Conservation (phyloP, 2,888 invertebrate genomes). For the Caenorhabditis becei region DNA sequence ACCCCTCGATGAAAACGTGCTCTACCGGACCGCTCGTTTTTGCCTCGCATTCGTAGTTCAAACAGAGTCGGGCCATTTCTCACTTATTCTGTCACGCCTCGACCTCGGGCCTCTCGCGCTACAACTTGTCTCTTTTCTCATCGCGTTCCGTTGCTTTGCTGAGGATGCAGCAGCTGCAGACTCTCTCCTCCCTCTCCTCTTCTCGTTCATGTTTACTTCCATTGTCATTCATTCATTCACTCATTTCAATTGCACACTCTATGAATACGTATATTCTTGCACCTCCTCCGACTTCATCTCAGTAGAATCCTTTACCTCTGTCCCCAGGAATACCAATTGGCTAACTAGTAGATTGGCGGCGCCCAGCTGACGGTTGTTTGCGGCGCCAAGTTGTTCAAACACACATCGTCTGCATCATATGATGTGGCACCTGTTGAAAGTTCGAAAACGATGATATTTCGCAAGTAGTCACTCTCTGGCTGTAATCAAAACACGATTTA, state of each 20-base stretch:
- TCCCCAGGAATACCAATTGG: neutral
- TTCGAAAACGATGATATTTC: constrained; percentile 33
- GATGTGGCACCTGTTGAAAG: constrained; percentile 51
- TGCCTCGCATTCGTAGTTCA: constrained; percentile 47
- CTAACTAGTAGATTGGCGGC: constrained; percentile 2
- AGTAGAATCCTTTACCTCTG: neutral
- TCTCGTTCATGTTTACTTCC: constrained; percentile 53
- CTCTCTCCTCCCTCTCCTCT: constrained; percentile 20
- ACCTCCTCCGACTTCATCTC: neutral
- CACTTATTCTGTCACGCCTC: constrained; percentile 61
- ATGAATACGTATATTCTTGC: constrained; percentile 24
- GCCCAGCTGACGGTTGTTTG: constrained; percentile 53
- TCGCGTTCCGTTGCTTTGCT: constrained; percentile 33
- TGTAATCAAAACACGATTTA: constrained; percentile 26
- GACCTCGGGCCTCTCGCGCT: constrained; percentile 51
- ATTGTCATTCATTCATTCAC: constrained; percentile 39
- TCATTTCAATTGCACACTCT: constrained; percentile 29
- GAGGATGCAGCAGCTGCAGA: constrained; percentile 30
- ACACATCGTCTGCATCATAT: constrained; percentile 52
- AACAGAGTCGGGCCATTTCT: constrained; percentile 54
- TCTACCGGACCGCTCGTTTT: constrained; percentile 38
- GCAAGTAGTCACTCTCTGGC: constrained; percentile 4
- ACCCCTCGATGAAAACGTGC: constrained; percentile 47
- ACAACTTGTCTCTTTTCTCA: constrained; percentile 53
- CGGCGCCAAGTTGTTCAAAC: constrained; percentile 57